Evolutionary conservation across 1,140 invertebrate species (phyloP), one percentile per base, ranked within the genome.

Genomic region (Pararge aegeria): DNA sequence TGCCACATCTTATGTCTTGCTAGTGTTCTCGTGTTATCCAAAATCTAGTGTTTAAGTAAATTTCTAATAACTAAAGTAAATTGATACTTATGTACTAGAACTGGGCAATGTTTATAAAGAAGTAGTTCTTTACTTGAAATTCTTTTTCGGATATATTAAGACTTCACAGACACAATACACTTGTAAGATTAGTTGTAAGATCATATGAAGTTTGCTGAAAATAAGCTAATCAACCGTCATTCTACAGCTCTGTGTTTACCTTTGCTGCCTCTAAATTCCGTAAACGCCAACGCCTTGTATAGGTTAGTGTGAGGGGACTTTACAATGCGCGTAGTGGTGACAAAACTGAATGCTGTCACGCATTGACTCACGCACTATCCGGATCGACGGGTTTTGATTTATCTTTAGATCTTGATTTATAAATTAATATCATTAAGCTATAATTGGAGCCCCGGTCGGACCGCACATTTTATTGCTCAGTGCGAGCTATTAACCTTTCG

Each of bases 361-460:
- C 55, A 51, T 65, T 75, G 75, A 77, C 60, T 78, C 78, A 79
- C 42, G 61, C 62, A 51, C 64, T 55, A 56, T 66, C 71, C 49
- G 55, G 60, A 61, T 51, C 34, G 49, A 67, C 72, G 50, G 55
- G 67, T 66, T n/a, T 61, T 56, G 34, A 62, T 69, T 77, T 75
- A 80, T 82, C 71, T 59, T 51, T 54, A 52, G 37, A 76, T 76
- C 71, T 72, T 75, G 66, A 75, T 80, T 81, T 74, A 75, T 77
- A 78, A 81, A 81, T 84, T 77, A 71, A 78, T 80, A 73, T 75
- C 71, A 62, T 76, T 84, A 79, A 77, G 69, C 61, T 80, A 76
- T 79, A 77, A 80, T 84, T 75, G 74, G 66, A 73, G 64, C 64
- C 63, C 59, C 54, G 55, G 62, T 53, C 58, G 74, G 56, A n/a